These are phyloP conservation scores for Ethmia dodecea DNA, from an alignment of 2,888 invertebrate genomes.

Conservation along the genomic window DNA sequence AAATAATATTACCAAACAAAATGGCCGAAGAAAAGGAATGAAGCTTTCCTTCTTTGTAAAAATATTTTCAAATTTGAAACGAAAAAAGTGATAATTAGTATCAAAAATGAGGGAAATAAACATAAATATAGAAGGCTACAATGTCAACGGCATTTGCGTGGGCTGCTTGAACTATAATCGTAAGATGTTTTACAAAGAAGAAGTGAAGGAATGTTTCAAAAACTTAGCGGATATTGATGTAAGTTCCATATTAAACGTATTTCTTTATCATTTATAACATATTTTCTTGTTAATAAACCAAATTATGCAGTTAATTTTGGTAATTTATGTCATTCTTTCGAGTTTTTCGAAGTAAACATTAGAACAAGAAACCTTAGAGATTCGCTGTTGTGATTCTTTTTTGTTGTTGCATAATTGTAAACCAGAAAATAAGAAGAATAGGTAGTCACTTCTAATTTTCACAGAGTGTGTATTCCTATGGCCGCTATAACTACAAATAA, in stretches of 20 bases:
- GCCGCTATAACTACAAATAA: too few relatives aligned
- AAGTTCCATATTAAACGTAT: conserved; percentile 27
- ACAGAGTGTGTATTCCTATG: too few relatives aligned
- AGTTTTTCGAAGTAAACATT: conserved; percentile 33
- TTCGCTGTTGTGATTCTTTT: conserved; percentile 37
- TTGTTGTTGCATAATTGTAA: too few relatives aligned
- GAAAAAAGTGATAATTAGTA: neutral
- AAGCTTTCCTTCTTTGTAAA: conserved; percentile 51
- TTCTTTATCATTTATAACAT: neutral
- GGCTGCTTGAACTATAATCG: conserved; percentile 65
- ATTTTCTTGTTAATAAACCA: neutral
- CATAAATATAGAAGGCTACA: conserved; percentile 69
- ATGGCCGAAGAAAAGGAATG: conserved; percentile 67
- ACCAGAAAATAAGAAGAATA: too few relatives aligned
- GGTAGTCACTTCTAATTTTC: too few relatives aligned
- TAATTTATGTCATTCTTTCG: conserved; percentile 25
- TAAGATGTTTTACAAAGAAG: conserved; percentile 50
- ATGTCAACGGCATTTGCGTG: conserved; percentile 69
- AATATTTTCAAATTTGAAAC: conserved; percentile 24
- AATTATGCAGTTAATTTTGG: neutral
- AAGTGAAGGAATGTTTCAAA: conserved; percentile 50
- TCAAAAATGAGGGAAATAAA: conserved; percentile 62
- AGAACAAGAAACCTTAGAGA: conserved; percentile 61
- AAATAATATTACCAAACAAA: conserved; percentile 27
- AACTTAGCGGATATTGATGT: conserved; percentile 59